Evolutionary conservation across 1,140 invertebrate genomes (phyloP).

Genomic region (Leptopilina clavipes): DNA sequence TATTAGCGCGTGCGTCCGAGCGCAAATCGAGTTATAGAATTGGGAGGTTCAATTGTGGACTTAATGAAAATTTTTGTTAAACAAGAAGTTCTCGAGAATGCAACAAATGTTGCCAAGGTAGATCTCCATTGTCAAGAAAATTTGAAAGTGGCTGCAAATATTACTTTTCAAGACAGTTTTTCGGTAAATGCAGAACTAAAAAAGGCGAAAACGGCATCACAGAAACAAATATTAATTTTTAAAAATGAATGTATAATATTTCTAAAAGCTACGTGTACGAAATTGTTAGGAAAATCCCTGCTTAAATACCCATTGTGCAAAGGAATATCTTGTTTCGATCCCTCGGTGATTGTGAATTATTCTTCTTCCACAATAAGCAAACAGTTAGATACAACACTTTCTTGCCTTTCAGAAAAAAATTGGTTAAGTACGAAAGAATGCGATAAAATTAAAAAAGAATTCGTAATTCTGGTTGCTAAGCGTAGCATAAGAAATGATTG

Average conservation of each 20-base stretch:
- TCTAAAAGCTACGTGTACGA: not conserved
- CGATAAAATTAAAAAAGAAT: not conserved
- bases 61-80: not conserved
- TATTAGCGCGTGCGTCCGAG: no score
- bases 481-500: not conserved
- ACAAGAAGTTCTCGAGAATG: not conserved
- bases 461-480: not conserved
- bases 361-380: not conserved
- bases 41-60: no score
- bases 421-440: not conserved
- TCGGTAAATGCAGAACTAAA: not conserved
- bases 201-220: not conserved
- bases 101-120: not conserved
- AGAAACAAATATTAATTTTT: slow-evolving; percentile 2
- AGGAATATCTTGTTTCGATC: not conserved
- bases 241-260: not conserved
- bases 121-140: not conserved
- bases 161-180: not conserved
- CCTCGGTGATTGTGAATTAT: not conserved
- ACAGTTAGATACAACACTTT: not conserved
- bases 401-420: not conserved
- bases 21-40: no score
- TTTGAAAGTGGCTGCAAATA: not conserved
- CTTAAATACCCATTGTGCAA: not conserved
- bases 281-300: not conserved